Percentiles rank a stretch among this genome's conserved stretches.
These are phyloP conservation scores for Enteromius fasciolatus DNA, from an alignment of 2,797 vertebrate genomes.

Conservation along the genomic window DNA sequence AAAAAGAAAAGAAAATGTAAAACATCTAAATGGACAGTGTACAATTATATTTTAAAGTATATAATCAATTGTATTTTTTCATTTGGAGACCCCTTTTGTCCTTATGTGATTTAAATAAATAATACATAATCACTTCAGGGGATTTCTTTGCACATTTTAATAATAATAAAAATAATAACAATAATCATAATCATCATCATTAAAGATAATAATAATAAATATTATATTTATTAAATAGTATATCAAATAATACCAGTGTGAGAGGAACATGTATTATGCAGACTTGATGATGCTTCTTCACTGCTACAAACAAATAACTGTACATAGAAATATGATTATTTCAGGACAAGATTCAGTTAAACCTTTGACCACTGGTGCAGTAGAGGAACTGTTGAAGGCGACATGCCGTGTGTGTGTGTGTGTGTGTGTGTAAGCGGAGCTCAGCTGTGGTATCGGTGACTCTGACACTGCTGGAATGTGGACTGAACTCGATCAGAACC, in stretches of 20 bases:
- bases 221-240: too few relatives aligned
- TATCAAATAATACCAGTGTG: background rate
- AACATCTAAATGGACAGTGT: too few relatives aligned
- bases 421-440: background rate
- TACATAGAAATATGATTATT: too few relatives aligned
- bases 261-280: background rate
- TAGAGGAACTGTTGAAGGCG: background rate
- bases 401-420: too few relatives aligned
- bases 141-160: background rate
- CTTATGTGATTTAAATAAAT: too few relatives aligned
- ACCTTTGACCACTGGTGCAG: background rate
- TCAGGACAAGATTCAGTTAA: background rate
- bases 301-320: background rate
- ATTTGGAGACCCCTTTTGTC: too few relatives aligned
- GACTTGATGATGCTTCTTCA: background rate
- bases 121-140: too few relatives aligned
- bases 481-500: slow-evolving; percentile 14
- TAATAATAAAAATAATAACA: background rate
- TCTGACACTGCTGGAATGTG: slow-evolving; percentile 11
- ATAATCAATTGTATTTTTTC: background rate
- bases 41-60: too few relatives aligned
- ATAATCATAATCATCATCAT: too few relatives aligned
- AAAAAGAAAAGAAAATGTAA: background rate
- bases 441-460: slow-evolving; percentile 1
- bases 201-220: too few relatives aligned